phyloP scores from a whole-genome alignment of 2,113 vertebrate genomes.

The Panthera uncia region DNA sequence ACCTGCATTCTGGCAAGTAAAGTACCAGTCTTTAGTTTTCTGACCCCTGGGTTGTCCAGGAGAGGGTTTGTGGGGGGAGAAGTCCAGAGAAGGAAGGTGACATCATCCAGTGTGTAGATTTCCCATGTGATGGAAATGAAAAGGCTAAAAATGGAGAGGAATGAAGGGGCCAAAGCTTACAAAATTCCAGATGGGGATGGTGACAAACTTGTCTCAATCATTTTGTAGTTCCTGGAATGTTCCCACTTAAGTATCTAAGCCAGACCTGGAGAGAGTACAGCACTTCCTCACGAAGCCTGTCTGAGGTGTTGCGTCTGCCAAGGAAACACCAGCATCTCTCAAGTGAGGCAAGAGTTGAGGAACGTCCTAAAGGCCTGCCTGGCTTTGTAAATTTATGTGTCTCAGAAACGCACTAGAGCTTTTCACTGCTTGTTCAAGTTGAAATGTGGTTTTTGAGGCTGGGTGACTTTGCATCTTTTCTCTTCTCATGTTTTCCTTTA shows the following conservation, averaged over 20 bases:
- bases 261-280: not conserved
- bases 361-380: not conserved
- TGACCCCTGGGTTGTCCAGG: not conserved
- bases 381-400: not conserved
- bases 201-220: not conserved
- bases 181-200: not conserved
- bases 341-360: not conserved
- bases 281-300: not conserved
- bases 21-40: not conserved
- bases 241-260: not conserved
- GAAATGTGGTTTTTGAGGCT: not conserved
- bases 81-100: not conserved
- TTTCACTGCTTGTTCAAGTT: not conserved
- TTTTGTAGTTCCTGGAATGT: not conserved
- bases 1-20: accelerated
- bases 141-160: not conserved
- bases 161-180: not conserved
- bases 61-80: no score
- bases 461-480: not conserved
- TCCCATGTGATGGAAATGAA: not conserved
- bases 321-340: not conserved
- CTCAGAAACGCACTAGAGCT: not conserved
- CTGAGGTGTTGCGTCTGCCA: not conserved
- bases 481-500: not conserved
- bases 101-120: not conserved